These are phyloP conservation scores for Connochaetes taurinus DNA, from an alignment of 2,113 vertebrate species.

Conservation along the genomic window DNA sequence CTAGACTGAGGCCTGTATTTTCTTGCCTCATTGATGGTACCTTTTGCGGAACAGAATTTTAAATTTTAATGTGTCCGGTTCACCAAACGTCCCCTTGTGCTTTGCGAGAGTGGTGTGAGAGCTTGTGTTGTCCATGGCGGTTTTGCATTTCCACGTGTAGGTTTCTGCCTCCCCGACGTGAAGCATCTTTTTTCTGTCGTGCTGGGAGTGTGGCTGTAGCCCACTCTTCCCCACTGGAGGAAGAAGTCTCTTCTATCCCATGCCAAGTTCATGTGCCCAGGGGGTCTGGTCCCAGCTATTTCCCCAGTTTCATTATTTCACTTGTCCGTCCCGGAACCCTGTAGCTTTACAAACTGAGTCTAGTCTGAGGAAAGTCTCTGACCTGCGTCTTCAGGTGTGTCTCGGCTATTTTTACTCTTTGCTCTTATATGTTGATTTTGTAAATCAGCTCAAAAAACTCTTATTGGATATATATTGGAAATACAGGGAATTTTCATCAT, in stretches of 20 bases:
- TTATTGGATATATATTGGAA: background rate
- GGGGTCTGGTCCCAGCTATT: rapidly evolving
- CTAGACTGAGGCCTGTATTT: background rate
- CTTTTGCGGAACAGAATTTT: conserved; percentile 5
- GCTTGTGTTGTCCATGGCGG: rapidly evolving
- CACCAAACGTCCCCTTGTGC: background rate
- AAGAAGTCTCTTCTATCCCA: rapidly evolving
- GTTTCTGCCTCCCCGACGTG: rapidly evolving
- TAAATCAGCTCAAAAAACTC: background rate
- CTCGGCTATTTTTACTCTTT: background rate
- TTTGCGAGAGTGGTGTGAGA: background rate
- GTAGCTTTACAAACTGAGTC: rapidly evolving
- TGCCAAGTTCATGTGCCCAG: rapidly evolving
- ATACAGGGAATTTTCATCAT: too few species aligned
- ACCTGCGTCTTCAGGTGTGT: too few species aligned
- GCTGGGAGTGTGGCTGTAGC: rapidly evolving
- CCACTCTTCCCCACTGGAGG: rapidly evolving
- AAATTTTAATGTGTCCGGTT: background rate
- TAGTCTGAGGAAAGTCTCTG: rapidly evolving
- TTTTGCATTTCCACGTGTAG: rapidly evolving
- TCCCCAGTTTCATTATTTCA: rapidly evolving
- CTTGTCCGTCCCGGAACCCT: rapidly evolving
- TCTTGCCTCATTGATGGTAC: conserved; percentile 14
- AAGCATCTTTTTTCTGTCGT: rapidly evolving
- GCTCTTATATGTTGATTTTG: background rate